A percentile compares a stretch with the other conserved stretches of the same genome.
Evolutionary conservation across 2,888 invertebrate species (phyloP).

Genomic region (Xanthorhoe designata): DNA sequence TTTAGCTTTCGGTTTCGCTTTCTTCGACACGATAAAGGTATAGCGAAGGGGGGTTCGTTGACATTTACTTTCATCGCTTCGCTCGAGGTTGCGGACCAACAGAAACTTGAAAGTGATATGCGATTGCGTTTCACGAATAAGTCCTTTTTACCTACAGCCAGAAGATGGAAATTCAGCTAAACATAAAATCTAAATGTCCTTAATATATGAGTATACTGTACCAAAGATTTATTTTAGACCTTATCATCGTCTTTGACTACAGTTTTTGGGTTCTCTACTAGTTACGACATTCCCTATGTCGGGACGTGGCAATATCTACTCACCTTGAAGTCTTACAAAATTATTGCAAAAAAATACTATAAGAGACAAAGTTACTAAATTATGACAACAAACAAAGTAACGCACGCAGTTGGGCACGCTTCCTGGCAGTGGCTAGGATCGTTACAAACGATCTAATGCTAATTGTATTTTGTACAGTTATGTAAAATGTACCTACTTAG

Average conservation of each 20-base stretch:
- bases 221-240: too few species aligned
- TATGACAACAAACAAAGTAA: too few species aligned
- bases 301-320: too few species aligned
- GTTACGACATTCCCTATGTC: too few species aligned
- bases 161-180: background rate
- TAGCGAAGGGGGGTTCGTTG: slow-evolving; percentile 10
- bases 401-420: too few species aligned
- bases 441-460: too few species aligned
- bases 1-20: slow-evolving; percentile 16
- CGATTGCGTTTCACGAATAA: background rate
- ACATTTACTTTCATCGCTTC: slow-evolving; percentile 14
- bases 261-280: too few species aligned
- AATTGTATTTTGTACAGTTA: too few species aligned
- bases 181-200: background rate
- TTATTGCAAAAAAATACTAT: background rate
- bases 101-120: background rate
- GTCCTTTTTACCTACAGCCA: background rate
- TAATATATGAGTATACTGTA: too few species aligned
- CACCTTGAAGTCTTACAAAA: background rate
- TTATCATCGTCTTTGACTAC: too few species aligned
- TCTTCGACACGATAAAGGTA: slow-evolving; percentile 12
- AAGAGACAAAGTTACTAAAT: background rate
- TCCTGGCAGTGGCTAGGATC: too few species aligned
- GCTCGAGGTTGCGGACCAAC: background rate
- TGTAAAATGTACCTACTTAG: too few species aligned